A percentile compares a stretch with the other conserved stretches of the same genome.
These are phyloP conservation scores for Malaclemys terrapin DNA, from an alignment of 2,113 vertebrate species.

Conservation along the genomic window DNA sequence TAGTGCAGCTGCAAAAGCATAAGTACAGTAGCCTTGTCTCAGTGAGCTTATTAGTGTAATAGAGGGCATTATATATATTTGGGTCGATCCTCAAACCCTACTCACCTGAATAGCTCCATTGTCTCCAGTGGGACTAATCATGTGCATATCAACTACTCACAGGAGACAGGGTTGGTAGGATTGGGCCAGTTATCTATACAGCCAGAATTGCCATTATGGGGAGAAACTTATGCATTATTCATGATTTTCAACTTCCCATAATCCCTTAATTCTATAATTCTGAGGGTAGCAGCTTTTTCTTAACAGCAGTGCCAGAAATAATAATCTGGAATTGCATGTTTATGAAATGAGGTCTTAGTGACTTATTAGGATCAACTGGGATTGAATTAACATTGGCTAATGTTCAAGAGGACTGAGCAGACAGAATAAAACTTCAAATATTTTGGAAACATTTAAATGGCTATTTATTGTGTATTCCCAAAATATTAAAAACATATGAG, in stretches of 20 bases:
- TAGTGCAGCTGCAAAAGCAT: neutral
- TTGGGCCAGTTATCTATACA: neutral
- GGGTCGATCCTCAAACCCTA: neutral
- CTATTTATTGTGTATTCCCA: slow-evolving; percentile 40
- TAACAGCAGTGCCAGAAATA: slow-evolving; percentile 68
- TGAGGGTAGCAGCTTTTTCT: slow-evolving; percentile 38
- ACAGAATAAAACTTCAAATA: slow-evolving; percentile 29
- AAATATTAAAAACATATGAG: slow-evolving; percentile 14
- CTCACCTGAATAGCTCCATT: neutral
- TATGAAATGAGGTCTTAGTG: slow-evolving; percentile 69
- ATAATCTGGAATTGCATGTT: slow-evolving; percentile 70
- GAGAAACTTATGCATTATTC: slow-evolving; percentile 31
- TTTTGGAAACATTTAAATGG: slow-evolving; percentile 12
- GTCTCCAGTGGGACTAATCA: neutral
- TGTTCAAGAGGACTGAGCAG: slow-evolving; percentile 41
- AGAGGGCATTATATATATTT: neutral
- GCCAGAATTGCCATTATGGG: neutral
- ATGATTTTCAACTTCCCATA: slow-evolving; percentile 47
- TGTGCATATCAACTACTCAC: neutral
- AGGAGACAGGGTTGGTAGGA: neutral
- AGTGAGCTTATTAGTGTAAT: neutral
- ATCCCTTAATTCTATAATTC: slow-evolving; percentile 58
- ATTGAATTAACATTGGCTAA: slow-evolving; percentile 68
- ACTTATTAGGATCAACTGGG: slow-evolving; percentile 67
- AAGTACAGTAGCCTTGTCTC: neutral